These are phyloP conservation scores for Gouania willdenowi DNA, from an alignment of 2,797 vertebrate genomes.

Conservation along the genomic window DNA sequence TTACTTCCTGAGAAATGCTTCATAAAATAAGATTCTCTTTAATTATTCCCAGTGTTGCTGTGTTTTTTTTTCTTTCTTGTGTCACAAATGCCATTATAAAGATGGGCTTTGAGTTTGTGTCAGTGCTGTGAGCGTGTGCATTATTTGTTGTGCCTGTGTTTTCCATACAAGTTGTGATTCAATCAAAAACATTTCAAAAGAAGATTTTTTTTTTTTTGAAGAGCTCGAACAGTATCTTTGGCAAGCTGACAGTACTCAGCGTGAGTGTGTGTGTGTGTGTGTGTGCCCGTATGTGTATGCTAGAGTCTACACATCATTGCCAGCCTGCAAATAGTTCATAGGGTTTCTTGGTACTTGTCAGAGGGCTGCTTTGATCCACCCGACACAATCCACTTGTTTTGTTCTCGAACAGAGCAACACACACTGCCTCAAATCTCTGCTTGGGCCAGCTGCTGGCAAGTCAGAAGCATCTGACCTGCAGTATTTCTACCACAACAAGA, in stretches of 20 bases:
- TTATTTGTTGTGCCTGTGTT: slow-evolving; percentile 37
- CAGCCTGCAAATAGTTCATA: slow-evolving; percentile 40
- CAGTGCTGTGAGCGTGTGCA: slow-evolving; percentile 13
- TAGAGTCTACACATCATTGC: not conserved
- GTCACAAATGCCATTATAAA: slow-evolving; percentile 29
- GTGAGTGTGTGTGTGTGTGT: not conserved
- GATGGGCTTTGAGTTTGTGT: slow-evolving; percentile 29
- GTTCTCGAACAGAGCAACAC: slow-evolving; percentile 44
- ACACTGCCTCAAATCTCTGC: slow-evolving; percentile 44
- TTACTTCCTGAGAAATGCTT: slow-evolving; percentile 81
- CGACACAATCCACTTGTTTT: slow-evolving; percentile 51
- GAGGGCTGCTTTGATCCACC: slow-evolving; percentile 66
- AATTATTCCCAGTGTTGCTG: slow-evolving; percentile 68
- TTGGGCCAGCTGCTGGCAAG: slow-evolving; percentile 13
- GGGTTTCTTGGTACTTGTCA: slow-evolving; percentile 54
- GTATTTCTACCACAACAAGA: slow-evolving; percentile 15
- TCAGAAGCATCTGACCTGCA: slow-evolving; percentile 13
- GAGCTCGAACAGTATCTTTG: slow-evolving; percentile 38
- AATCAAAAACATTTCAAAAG: slow-evolving; percentile 54
- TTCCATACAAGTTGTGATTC: slow-evolving; percentile 45
- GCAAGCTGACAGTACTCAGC: slow-evolving; percentile 15
- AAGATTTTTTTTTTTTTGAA: slow-evolving; percentile 42
- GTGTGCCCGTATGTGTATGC: not conserved
- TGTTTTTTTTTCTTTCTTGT: slow-evolving; percentile 57
- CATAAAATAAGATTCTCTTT: slow-evolving; percentile 83